Evolutionary conservation across 2,888 invertebrate species (phyloP).

Genomic region (Drymonia ruficornis): DNA sequence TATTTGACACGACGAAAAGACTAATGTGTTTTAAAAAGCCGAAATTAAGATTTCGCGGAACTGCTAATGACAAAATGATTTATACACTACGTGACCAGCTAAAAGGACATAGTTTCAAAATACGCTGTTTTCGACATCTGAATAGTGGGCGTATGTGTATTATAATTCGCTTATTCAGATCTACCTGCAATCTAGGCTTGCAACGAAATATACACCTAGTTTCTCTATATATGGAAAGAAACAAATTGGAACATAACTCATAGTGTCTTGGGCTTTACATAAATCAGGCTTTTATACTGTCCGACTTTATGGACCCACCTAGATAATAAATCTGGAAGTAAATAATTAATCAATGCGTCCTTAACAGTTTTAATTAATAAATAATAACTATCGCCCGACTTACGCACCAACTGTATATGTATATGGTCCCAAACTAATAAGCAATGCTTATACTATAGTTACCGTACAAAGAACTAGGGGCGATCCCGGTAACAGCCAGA

Average conservation of each 20-base stretch:
- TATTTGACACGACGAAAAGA: not conserved
- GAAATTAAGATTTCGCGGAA: not conserved
- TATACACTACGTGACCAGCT: not conserved
- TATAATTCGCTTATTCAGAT: not conserved
- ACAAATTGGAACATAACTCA: conserved; percentile 4
- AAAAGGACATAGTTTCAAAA: conserved; percentile 1
- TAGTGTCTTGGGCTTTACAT: not conserved
- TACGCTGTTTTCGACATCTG: not conserved
- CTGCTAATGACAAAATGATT: conserved; percentile 7
- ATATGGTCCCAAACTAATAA: too few species aligned
- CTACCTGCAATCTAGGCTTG: not conserved
- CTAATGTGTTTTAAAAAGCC: not conserved
- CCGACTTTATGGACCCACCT: not conserved
- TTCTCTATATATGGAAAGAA: conserved; percentile 4
- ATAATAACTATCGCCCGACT: too few species aligned
- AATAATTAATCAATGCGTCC: too few species aligned
- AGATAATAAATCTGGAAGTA: too few species aligned
- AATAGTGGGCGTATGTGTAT: conserved; percentile 1
- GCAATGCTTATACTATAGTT: too few species aligned
- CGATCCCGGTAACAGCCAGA: too few species aligned
- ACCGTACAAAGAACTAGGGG: too few species aligned
- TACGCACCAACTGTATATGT: too few species aligned
- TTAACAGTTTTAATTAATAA: too few species aligned
- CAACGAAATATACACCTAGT: not conserved
- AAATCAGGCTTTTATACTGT: conserved; percentile 1